Percentiles rank a stretch among this genome's conserved stretches.
phyloP scores from a whole-genome alignment of 2,797 vertebrate species.

The Myripristis murdjan region DNA sequence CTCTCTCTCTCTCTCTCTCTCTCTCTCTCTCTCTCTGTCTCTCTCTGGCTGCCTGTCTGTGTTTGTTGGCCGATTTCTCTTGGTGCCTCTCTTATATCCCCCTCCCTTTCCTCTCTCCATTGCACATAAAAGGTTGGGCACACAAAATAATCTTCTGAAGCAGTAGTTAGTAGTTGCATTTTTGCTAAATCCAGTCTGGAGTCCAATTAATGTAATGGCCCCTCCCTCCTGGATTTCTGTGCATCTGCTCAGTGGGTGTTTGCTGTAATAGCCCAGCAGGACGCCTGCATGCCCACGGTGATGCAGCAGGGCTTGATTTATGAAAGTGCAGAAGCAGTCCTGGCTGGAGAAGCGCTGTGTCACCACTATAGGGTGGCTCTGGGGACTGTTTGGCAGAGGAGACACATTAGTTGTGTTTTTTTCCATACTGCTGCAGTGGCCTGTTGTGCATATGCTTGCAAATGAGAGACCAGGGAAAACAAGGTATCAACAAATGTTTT shows the following conservation, averaged over 20 bases:
- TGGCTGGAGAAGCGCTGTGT: conserved; percentile 75
- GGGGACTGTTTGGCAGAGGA: conserved; percentile 51
- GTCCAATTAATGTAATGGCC: conserved; percentile 45
- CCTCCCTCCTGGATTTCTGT: background rate
- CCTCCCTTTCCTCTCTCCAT: background rate
- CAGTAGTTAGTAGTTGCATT: conserved; percentile 6
- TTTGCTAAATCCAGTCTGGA: conserved; percentile 25
- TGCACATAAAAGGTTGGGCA: background rate
- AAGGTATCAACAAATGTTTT: conserved; percentile 17
- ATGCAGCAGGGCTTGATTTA: conserved; percentile 72
- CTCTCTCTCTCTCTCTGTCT: too few species aligned
- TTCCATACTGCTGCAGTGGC: conserved; percentile 47
- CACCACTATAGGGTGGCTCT: conserved; percentile 58
- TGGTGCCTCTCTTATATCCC: background rate
- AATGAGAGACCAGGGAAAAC: conserved; percentile 29
- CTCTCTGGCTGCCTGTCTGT: too few species aligned
- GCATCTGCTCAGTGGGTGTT: conserved; percentile 27
- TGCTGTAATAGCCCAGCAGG: conserved; percentile 31
- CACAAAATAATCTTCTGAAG: conserved; percentile 28
- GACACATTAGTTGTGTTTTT: conserved; percentile 35
- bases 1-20: too few species aligned
- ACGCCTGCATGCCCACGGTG: conserved; percentile 14
- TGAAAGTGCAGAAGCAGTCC: conserved; percentile 57
- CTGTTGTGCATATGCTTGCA: conserved; percentile 28
- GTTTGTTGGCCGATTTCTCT: too few species aligned